Base-by-base conservation (phyloP, 2,113 vertebrate species). In the Eudyptes chrysolophus region DNA sequence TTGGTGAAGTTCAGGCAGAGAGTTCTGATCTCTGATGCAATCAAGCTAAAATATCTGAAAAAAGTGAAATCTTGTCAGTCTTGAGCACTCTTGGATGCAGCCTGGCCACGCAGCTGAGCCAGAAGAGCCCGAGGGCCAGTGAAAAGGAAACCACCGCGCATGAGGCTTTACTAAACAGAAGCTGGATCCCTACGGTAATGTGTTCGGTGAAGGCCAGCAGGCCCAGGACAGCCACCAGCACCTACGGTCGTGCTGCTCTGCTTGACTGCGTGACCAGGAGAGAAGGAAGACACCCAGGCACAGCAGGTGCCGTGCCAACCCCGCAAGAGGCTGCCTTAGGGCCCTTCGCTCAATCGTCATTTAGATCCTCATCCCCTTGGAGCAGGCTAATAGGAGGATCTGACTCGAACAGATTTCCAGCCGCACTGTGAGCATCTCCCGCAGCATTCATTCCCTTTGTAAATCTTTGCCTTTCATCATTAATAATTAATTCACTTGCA, bases 401-500 rank as follows among this genome's bases (percentile, higher is more conserved):
- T 9, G 70, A 21, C 60, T 77, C 36, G 0, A 65, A 64, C 30
- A 54, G 10, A 26, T 14, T 84, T 71, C 60, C 74, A 89, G 9
- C 19, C 7, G 2, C 36, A 7, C 42, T 27, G 29, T 13, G 42
- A 87, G 36, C 57, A 58, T 34, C 51, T 74, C 66, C 74, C 58
- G 15, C 66, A 57, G 74, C 65, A 49, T 46, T 21, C 61, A 32
- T 49, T 49, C 44, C 77, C 57, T 77, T 27, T 58, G 78, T 80
- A 94, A 94, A 93, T 93, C 91, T 94, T 79, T 83, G 93, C 64
- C 81, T 92, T 94, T 87, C 81, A 58, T 80, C 84, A 85, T 94
- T 71, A 94, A 96, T 85, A 92, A 93, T 92, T 96, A 92, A 93
- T 92, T 96, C 87, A 95, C 44, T 89, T n/a, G 57, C 6, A 30